A percentile compares a stretch with the other conserved stretches of the same genome.
Evolutionary conservation across 1,140 invertebrate genomes (phyloP).

Genomic region (Branchinecta lynchi): DNA sequence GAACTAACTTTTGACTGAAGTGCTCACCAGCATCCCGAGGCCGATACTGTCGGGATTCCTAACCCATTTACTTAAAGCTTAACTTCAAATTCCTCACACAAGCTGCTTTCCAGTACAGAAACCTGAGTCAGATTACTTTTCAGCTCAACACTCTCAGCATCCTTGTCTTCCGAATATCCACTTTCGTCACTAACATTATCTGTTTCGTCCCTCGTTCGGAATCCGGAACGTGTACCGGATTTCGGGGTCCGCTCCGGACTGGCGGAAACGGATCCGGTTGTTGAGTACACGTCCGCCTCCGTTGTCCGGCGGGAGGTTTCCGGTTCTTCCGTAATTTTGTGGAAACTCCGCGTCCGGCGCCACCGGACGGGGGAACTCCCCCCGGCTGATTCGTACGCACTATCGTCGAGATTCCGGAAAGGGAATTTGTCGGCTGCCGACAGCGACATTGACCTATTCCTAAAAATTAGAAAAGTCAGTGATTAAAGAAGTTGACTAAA

Average conservation of each 20-base stretch:
- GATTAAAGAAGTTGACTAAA: too few species aligned
- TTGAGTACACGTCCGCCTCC: background rate
- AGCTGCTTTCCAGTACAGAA: background rate
- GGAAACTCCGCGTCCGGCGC: slow-evolving; percentile 10
- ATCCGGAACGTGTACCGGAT: background rate
- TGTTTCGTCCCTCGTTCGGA: slow-evolving; percentile 21
- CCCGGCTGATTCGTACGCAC: background rate
- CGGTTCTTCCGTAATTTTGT: background rate
- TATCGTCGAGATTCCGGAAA: background rate
- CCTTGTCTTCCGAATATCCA: slow-evolving; percentile 29
- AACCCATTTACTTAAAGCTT: background rate
- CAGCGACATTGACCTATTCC: background rate
- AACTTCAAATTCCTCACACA: slow-evolving; percentile 5
- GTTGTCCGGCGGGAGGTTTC: background rate
- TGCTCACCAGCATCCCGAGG: too few species aligned
- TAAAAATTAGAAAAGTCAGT: background rate
- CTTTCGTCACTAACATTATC: slow-evolving; percentile 31
- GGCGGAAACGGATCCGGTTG: background rate
- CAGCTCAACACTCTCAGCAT: slow-evolving; percentile 10
- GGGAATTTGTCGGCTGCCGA: background rate
- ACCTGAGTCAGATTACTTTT: background rate
- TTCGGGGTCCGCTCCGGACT: background rate
- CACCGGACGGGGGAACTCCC: background rate
- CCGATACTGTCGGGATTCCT: too few species aligned
- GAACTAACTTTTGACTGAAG: too few species aligned